Evolutionary conservation across 2,113 vertebrate genomes (phyloP).

Genomic region (Sclerurus mexicanus): DNA sequence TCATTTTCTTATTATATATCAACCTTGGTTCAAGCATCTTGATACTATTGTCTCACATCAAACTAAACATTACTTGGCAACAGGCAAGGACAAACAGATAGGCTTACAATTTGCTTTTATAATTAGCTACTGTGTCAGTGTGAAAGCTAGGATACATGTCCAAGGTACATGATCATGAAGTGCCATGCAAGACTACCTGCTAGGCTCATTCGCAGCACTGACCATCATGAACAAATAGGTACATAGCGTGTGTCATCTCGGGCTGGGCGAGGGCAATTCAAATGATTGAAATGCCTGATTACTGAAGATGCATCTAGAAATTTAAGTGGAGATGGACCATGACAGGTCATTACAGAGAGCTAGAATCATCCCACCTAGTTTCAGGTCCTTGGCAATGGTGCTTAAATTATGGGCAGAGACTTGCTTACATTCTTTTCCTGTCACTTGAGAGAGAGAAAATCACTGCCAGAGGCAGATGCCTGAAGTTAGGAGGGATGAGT

Average conservation of each 20-base stretch:
- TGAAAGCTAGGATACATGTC: conserved; percentile 58
- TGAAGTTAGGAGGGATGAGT: background rate
- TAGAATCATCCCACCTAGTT: background rate
- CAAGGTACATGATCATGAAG: conserved; percentile 32
- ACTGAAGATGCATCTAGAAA: background rate
- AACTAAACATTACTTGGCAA: conserved; percentile 53
- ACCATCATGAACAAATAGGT: conserved; percentile 26
- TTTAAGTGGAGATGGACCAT: background rate
- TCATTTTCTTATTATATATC: conserved; percentile 19
- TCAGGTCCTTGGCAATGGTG: background rate
- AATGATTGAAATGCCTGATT: background rate
- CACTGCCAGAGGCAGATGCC: background rate
- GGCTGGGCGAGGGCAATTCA: background rate
- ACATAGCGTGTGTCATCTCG: background rate
- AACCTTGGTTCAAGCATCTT: conserved; percentile 6
- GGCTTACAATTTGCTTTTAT: conserved; percentile 74
- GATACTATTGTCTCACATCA: conserved; percentile 21
- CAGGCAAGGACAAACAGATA: conserved; percentile 75
- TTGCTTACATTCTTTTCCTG: background rate
- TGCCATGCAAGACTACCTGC: conserved; percentile 57
- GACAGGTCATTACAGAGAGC: background rate
- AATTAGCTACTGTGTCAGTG: conserved; percentile 76
- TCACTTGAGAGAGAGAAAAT: background rate
- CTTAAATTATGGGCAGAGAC: background rate
- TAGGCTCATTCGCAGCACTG: conserved; percentile 38